These are phyloP conservation scores for Pogonus chalceus DNA, from an alignment of 1,140 invertebrate species.

Conservation along the genomic window DNA sequence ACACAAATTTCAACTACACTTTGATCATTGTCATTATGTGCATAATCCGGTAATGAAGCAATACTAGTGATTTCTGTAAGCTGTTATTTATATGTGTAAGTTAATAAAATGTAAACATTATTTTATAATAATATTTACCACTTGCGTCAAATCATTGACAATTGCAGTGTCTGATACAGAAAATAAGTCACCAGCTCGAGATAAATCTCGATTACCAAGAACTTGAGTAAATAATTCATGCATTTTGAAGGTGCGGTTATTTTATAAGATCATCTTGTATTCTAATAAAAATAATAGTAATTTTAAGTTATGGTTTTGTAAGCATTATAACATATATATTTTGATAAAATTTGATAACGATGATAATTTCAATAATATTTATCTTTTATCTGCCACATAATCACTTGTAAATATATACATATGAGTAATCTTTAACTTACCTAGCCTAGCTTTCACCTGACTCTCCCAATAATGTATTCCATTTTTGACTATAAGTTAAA, in stretches of 20 bases:
- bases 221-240: constrained; percentile 83
- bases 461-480: neutral
- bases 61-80: constrained; percentile 67
- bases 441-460: neutral
- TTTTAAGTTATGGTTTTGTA: too few species aligned
- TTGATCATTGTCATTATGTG: constrained; percentile 81
- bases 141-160: constrained; percentile 73
- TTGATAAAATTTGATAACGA: neutral
- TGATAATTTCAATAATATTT: neutral
- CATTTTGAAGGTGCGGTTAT: too few species aligned
- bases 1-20: constrained; percentile 90
- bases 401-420: neutral
- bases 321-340: too few species aligned
- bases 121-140: constrained; percentile 46
- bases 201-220: constrained; percentile 74
- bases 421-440: neutral
- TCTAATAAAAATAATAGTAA: neutral
- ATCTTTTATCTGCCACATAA: neutral
- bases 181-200: constrained; percentile 84
- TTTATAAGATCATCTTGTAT: neutral
- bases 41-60: constrained; percentile 68
- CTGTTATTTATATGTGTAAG: constrained; percentile 30
- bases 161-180: constrained; percentile 76
- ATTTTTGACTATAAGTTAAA: too few species aligned
- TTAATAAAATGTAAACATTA: neutral